Base-by-base conservation (phyloP, 2,888 invertebrate genomes). In the Dynastes hyllus region DNA sequence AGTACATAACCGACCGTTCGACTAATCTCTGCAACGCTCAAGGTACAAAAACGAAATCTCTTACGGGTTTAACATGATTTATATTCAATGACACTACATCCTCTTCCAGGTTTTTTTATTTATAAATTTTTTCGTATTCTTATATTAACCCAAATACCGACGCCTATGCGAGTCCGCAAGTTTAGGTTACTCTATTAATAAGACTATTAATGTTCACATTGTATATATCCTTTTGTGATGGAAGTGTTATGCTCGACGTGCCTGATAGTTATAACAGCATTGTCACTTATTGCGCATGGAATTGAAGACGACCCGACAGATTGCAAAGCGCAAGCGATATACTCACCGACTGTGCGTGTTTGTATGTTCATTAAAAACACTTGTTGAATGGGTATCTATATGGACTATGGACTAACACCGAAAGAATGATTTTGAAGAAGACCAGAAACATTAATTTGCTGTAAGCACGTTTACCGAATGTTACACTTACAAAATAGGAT, bases 241-340 rank as follows among this genome's bases (percentile, higher is more conserved):
- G 8, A 45, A 0, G 45, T 40, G 40, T 67, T 22, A 45, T 67
- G 67, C n/a, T 67, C 13, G 27, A 32, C 40, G 37, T n/a, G n/a
- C 16, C 29, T 22, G 50, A 67, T 67, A 37, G 22, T 40, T 27
- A 75, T 75, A 75, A 75, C 75, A 75, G 75, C 63, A 75, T 75
- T 58, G 75, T 58, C 63, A 61, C 32, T 45, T 63, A 69, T 69
- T 45, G 45, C 22, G 67, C 45, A 53, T 11, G 8, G 50, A 63
- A 22, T 75, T 6, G 50, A 45, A 37, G 32, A 5, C 32, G 5
- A 61, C 9, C 40, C 75, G 55, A 67, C 77, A 77, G 77, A 69
- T 77, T 77, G 77, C 66, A 77, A 55, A 29, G 66, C 77, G 77
- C 66, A 9, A 27, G 27, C 61, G 22, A 29, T 29, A 61, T 29